These are phyloP conservation scores for Tenthredo distinguenda DNA, from an alignment of 2,888 invertebrate species.

Conservation along the genomic window DNA sequence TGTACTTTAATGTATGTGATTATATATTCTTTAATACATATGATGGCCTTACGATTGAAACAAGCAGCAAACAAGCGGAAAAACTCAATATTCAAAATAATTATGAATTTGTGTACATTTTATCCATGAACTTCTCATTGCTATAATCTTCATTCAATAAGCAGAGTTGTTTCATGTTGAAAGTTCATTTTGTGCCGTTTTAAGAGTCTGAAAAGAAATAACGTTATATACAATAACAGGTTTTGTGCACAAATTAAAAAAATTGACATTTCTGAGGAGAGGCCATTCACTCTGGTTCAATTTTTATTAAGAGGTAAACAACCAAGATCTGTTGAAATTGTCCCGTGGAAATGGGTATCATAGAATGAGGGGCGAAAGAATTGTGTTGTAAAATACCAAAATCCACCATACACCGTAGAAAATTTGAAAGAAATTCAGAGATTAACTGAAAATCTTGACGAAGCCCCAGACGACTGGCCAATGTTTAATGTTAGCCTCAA, in stretches of 20 bases:
- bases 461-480: conserved; percentile 8
- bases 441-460: not conserved
- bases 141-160: too few species aligned
- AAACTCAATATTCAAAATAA: too few species aligned
- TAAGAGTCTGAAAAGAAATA: too few species aligned
- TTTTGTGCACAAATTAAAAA: not conserved
- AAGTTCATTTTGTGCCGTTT: too few species aligned
- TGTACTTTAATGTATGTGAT: too few species aligned
- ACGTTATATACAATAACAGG: too few species aligned
- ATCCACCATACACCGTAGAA: not conserved
- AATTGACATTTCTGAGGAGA: conserved; percentile 10
- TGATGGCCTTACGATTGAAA: too few species aligned
- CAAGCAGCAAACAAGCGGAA: too few species aligned
- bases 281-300: not conserved
- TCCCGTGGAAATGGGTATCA: not conserved
- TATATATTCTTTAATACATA: too few species aligned
- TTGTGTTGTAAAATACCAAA: not conserved
- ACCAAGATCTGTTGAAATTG: not conserved
- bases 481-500: not conserved
- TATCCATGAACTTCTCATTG: too few species aligned
- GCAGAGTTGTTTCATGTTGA: too few species aligned
- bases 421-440: not conserved
- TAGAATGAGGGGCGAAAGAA: not conserved
- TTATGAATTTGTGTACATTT: too few species aligned
- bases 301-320: conserved; percentile 5